Evolutionary conservation across 2,888 invertebrate species (phyloP).

Genomic region (Clistopyga incitator): DNA sequence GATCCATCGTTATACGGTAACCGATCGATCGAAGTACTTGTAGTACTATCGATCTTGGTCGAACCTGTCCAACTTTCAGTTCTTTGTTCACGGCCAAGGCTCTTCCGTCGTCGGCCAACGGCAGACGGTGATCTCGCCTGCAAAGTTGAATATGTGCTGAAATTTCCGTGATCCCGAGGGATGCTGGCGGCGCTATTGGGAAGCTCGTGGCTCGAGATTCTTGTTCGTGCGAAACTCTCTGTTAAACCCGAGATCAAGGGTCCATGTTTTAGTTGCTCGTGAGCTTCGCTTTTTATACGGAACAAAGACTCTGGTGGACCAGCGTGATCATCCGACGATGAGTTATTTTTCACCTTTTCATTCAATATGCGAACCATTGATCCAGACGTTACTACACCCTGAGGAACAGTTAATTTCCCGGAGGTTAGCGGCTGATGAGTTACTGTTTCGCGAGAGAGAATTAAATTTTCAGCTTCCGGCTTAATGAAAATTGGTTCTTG

Average conservation of each 20-base stretch:
- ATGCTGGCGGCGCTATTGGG: conserved; percentile 37
- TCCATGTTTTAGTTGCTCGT: conserved; percentile 13
- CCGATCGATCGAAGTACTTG: conserved; percentile 21
- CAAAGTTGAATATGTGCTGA: conserved; percentile 9
- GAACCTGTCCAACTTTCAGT: conserved; percentile 44
- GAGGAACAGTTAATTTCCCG: conserved; percentile 13
- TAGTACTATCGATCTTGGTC: conserved; percentile 51
- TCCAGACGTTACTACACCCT: background rate
- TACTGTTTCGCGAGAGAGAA: conserved; percentile 5
- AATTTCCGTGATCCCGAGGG: conserved; percentile 39
- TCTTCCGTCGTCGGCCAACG: conserved; percentile 28
- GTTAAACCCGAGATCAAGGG: conserved; percentile 5
- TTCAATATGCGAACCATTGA: background rate
- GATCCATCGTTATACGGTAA: conserved; percentile 9
- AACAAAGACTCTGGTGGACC: background rate
- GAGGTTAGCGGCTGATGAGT: conserved; percentile 9
- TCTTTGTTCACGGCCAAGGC: conserved; percentile 7
- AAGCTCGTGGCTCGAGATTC: conserved; percentile 27
- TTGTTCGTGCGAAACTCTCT: conserved; percentile 3
- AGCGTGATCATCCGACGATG: background rate
- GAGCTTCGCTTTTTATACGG: background rate
- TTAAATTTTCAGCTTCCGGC: conserved; percentile 26
- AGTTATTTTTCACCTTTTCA: conserved; percentile 1
- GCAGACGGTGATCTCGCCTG: conserved; percentile 13
- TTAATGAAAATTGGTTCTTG: conserved; percentile 37